A percentile compares a stretch with the other conserved stretches of the same genome.
Evolutionary conservation across 2,797 vertebrate genomes (phyloP).

Genomic region (Meriones psammophilus): DNA sequence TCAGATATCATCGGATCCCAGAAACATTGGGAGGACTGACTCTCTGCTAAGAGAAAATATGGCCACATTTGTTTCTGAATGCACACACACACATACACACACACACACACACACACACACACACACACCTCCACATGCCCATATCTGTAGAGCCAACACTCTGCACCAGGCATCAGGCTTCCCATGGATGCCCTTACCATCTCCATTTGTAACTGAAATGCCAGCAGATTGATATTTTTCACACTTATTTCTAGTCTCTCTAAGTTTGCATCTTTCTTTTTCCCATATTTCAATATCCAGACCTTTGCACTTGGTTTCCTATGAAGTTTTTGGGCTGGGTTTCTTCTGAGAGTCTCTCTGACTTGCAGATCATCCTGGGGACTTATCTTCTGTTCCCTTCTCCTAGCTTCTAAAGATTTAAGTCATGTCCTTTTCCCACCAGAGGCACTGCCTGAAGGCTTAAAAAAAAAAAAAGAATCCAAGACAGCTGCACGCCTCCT

Average conservation of each 20-base stretch:
- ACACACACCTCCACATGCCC: too few relatives aligned
- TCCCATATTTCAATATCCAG: constrained; percentile 26
- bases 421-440: constrained; percentile 17
- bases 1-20: not conserved
- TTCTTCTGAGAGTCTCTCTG: constrained; percentile 62
- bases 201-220: constrained; percentile 23
- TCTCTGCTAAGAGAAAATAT: not conserved
- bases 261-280: constrained; percentile 2
- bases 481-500: not conserved
- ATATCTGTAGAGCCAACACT: not conserved
- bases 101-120: too few relatives aligned
- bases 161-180: not conserved
- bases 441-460: constrained; percentile 27
- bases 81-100: too few relatives aligned
- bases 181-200: not conserved
- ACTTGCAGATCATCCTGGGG: constrained; percentile 32
- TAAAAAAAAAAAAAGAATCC: not conserved
- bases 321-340: not conserved
- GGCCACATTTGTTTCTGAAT: not conserved
- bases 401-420: constrained; percentile 52
- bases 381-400: constrained; percentile 37
- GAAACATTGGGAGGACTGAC: not conserved
- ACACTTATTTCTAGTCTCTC: not conserved
- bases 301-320: constrained; percentile 16
- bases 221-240: not conserved